Conservation (phyloP, 1,140 invertebrate genomes). For the Achatina immaculata region DNA sequence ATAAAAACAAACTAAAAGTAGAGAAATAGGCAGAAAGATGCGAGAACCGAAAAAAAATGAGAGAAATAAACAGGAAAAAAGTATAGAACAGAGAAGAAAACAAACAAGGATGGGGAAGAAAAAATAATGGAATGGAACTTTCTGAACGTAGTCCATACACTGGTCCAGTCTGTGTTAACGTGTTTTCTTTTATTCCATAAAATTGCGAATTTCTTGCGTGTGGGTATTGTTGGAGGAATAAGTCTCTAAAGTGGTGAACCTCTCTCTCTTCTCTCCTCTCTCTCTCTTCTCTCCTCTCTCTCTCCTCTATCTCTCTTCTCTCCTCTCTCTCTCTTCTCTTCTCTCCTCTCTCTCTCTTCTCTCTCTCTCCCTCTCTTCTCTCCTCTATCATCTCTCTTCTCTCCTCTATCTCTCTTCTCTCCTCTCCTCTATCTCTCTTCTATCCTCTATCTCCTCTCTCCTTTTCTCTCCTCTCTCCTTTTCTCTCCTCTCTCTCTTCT, state of each 20-base stretch:
- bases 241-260: too few relatives aligned
- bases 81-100: too few relatives aligned
- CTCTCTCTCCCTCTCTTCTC: background rate
- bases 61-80: background rate
- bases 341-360: slow-evolving; percentile 2
- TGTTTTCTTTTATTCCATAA: too few relatives aligned
- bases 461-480: too few relatives aligned
- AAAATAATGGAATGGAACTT: background rate
- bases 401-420: background rate
- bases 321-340: slow-evolving; percentile 18
- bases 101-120: background rate
- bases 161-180: too few relatives aligned
- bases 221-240: too few relatives aligned
- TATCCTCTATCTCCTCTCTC: background rate
- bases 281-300: background rate
- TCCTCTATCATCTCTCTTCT: background rate
- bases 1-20: background rate
- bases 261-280: background rate
- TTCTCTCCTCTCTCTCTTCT: background rate
- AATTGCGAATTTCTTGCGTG: too few relatives aligned
- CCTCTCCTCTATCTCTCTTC: slow-evolving; percentile 3
- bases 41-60: background rate
- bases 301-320: background rate
- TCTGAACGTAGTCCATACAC: background rate
- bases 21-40: background rate